Conservation (phyloP, 2,888 invertebrate species). For the Lobophora halterata region DNA sequence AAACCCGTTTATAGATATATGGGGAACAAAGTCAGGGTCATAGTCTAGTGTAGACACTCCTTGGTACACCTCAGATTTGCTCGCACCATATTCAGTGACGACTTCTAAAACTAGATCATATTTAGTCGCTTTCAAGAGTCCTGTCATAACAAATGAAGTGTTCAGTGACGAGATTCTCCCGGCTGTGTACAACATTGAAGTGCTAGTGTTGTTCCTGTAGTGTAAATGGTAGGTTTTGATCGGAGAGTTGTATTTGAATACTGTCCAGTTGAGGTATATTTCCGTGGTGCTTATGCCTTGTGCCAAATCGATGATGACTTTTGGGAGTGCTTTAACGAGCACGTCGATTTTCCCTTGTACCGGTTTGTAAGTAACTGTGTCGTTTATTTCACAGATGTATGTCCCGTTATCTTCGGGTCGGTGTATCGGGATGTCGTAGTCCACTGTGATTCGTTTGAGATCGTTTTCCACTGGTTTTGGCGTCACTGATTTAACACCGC, state of each 20-base stretch:
- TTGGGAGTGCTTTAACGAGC: constrained; percentile 85
- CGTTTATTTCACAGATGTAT: constrained; percentile 62
- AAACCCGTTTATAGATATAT: constrained; percentile 86
- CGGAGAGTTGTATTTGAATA: constrained; percentile 87
- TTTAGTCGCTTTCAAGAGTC: constrained; percentile 82
- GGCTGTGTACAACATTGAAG: neutral
- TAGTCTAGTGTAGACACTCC: constrained; percentile 82
- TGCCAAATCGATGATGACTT: constrained; percentile 85
- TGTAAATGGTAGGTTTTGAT: constrained; percentile 81
- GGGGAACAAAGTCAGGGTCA: constrained; percentile 90
- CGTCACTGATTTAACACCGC: constrained; percentile 3
- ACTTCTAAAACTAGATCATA: constrained; percentile 86
- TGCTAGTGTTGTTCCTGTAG: constrained; percentile 46
- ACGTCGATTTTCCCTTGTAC: constrained; percentile 71
- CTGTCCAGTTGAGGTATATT: constrained; percentile 91
- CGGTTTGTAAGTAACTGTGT: constrained; percentile 54
- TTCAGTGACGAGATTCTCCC: constrained; percentile 83
- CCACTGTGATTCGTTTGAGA: constrained; percentile 81
- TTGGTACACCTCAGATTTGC: constrained; percentile 69
- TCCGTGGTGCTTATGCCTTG: constrained; percentile 88
- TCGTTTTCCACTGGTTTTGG: constrained; percentile 49
- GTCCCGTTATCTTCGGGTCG: constrained; percentile 86
- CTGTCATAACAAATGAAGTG: constrained; percentile 85
- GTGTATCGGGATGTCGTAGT: constrained; percentile 68
- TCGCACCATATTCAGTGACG: constrained; percentile 83